These are phyloP conservation scores for Chamaedrilus cognettii DNA, from an alignment of 2,888 invertebrate species.

Conservation along the genomic window DNA sequence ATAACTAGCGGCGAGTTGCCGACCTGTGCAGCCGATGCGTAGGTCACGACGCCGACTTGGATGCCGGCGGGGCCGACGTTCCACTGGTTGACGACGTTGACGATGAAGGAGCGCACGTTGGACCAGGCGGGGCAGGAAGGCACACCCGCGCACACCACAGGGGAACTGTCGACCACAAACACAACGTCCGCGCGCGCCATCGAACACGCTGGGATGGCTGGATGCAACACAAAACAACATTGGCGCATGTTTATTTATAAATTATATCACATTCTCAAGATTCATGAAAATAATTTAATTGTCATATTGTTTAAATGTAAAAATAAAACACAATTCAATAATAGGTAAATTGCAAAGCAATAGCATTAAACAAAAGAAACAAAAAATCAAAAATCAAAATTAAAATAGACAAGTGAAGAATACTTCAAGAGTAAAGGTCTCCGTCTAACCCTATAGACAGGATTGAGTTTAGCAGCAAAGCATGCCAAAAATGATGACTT, in stretches of 20 bases:
- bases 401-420: too few relatives aligned
- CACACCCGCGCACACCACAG: not conserved
- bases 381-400: not conserved
- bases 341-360: not conserved
- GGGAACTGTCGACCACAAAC: conserved; percentile 3
- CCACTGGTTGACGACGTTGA: conserved; percentile 1
- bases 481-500: too few relatives aligned
- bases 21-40: too few relatives aligned
- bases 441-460: too few relatives aligned
- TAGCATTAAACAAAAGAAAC: not conserved
- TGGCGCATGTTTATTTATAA: not conserved
- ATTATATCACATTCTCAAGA: not conserved
- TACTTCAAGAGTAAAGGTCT: too few relatives aligned
- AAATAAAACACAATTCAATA: not conserved
- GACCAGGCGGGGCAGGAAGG: not conserved
- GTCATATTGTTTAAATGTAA: too few relatives aligned
- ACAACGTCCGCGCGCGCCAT: conserved; percentile 5
- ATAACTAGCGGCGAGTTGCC: too few relatives aligned
- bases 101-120: not conserved
- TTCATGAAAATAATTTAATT: too few relatives aligned
- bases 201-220: not conserved
- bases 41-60: not conserved
- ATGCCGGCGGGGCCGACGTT: not conserved
- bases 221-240: not conserved
- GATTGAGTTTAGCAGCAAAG: too few relatives aligned